Base-by-base conservation (phyloP, 2,888 invertebrate genomes). In the Ecliptopera silaceata region DNA sequence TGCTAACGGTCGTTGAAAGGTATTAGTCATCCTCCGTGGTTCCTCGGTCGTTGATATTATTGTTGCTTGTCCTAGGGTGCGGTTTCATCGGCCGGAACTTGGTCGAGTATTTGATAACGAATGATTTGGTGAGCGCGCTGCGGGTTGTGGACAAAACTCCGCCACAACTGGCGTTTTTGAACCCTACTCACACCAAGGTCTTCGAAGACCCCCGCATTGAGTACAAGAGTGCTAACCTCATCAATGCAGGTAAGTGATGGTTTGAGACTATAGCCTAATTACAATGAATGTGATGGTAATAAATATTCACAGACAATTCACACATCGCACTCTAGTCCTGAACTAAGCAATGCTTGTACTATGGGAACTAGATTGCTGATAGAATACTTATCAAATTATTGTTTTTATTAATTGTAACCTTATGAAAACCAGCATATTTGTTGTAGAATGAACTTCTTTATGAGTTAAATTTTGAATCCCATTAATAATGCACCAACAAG, bases 71-170 rank as follows among this genome's bases (percentile, higher is more conserved):
- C 82, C 66, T 88, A 98, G 98, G 98, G 85, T 97, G 97, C 88
- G 98, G 98, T 73, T 98, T 98, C 88, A 96, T 98, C 80, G 98
- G 98, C 66, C 94, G 98, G 75, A 96, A 97, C 91, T 92, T 98
- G 69, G 95, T 97, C 59, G 93, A 95, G 61, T 95, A 95, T 88
- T 92, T 98, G 77, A 91, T 98, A 66, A 92, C 93, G 62, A 95
- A 97, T 84, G 94, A 96, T 72, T 85, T 97, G 71, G 95, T 94
- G 61, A 94, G 94, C 73, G 93, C 92, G 71, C 92, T 98, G 63
- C 93, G 96, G 66, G 94, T 97, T 44, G 96, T 97, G 56, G 98
- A 98, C 88, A 98, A 98, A 88, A 97, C 97, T 26, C 97, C 97
- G 46, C 98, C 98, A 1, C 96, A 97, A 84, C 95, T 97, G 73